A percentile compares a stretch with the other conserved stretches of the same genome.
These are phyloP conservation scores for Neoscelio sp. DNA, from an alignment of 2,888 invertebrate genomes.

Conservation along the genomic window DNA sequence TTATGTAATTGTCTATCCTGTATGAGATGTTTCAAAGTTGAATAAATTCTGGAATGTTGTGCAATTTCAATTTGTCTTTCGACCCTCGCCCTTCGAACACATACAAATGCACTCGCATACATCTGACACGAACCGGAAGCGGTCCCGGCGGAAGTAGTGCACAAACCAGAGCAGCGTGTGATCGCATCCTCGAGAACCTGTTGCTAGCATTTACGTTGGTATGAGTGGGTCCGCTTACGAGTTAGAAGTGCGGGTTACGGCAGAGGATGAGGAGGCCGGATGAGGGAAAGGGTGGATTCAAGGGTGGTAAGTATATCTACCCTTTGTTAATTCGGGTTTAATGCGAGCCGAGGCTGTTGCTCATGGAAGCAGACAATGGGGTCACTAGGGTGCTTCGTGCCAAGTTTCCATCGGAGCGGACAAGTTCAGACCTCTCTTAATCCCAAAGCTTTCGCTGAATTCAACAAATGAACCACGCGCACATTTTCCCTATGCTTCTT, in stretches of 20 bases:
- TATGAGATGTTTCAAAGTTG: constrained; percentile 9
- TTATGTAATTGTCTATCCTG: too few species aligned
- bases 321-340: constrained; percentile 80
- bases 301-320: constrained; percentile 75
- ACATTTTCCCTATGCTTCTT: constrained; percentile 10
- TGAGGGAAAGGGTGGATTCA: constrained; percentile 67
- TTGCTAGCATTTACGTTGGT: constrained; percentile 73
- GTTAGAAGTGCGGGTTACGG: constrained; percentile 74
- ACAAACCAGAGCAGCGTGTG: constrained; percentile 70
- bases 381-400: constrained; percentile 79
- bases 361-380: constrained; percentile 76
- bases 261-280: constrained; percentile 60
- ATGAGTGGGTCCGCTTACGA: constrained; percentile 73
- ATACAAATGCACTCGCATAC: constrained; percentile 34
- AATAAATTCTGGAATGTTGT: constrained; percentile 4
- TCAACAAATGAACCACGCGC: constrained; percentile 32
- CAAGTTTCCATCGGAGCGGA: constrained; percentile 77
- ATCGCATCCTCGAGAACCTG: constrained; percentile 78
- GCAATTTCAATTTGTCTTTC: constrained; percentile 58
- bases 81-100: constrained; percentile 40
- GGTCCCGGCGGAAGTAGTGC: constrained; percentile 66
- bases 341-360: constrained; percentile 74
- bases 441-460: constrained; percentile 50
- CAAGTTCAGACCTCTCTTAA: constrained; percentile 76
- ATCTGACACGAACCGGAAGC: constrained; percentile 47